A percentile compares a stretch with the other conserved stretches of the same genome.
Conservation (phyloP, 2,797 vertebrate genomes). For the Pipistrellus pipistrellus region DNA sequence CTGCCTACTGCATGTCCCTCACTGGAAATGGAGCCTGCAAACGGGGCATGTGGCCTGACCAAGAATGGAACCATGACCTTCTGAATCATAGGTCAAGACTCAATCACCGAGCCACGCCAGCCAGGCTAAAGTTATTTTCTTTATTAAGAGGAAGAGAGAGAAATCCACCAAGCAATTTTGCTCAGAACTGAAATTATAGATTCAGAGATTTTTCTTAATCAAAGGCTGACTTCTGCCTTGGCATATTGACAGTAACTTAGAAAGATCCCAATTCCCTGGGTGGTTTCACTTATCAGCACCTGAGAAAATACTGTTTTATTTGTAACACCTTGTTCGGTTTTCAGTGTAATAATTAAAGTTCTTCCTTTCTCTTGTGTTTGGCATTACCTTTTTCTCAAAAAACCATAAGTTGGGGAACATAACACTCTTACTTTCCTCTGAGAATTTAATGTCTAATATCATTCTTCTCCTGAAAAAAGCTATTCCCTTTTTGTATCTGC, state of each 20-base stretch:
- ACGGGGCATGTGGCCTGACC: too few species aligned
- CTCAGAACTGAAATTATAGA: slow-evolving; percentile 18
- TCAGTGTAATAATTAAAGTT: not conserved
- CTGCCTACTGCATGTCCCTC: too few species aligned
- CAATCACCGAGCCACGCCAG: too few species aligned
- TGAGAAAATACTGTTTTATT: not conserved
- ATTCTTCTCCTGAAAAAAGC: slow-evolving; percentile 50
- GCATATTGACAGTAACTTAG: not conserved
- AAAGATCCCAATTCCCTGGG: not conserved
- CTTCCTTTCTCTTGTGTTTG: not conserved
- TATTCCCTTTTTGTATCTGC: slow-evolving; percentile 36
- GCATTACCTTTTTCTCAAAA: slow-evolving; percentile 67
- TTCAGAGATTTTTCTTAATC: not conserved
- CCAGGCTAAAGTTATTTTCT: not conserved
- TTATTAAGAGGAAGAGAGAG: slow-evolving; percentile 42
- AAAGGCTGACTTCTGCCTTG: slow-evolving; percentile 11
- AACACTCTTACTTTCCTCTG: not conserved
- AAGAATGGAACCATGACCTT: too few species aligned
- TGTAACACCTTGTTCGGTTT: not conserved
- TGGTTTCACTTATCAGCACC: slow-evolving; percentile 11
- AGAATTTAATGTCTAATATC: slow-evolving; percentile 55
- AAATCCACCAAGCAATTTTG: not conserved
- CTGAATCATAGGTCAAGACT: too few species aligned
- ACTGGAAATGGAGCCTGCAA: too few species aligned
- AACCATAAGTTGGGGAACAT: not conserved